phyloP scores from a whole-genome alignment of 2,113 vertebrate genomes.

The Dasyprocta punctata region DNA sequence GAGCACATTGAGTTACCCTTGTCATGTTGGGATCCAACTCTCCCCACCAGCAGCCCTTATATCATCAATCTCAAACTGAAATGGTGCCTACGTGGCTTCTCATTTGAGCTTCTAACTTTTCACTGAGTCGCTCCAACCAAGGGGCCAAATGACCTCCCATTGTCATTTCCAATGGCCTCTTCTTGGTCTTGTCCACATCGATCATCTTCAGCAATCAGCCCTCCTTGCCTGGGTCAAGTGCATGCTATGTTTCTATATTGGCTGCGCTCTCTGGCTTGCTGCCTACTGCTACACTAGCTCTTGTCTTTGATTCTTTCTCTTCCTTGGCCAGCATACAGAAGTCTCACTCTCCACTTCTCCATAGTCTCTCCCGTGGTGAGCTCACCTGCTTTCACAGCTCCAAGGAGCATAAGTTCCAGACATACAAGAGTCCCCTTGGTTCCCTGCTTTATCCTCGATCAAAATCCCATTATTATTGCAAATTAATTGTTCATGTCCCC shows the following conservation, averaged over 20 bases:
- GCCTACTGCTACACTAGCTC: neutral
- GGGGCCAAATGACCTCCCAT: neutral
- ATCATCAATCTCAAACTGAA: neutral
- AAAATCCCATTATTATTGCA: neutral
- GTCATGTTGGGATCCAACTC: accelerated
- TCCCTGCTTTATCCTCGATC: neutral
- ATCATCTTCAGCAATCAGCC: no score
- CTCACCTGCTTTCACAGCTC: neutral
- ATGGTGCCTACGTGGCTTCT: neutral
- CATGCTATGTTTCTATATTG: accelerated
- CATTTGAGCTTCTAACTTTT: neutral
- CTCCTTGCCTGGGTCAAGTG: neutral
- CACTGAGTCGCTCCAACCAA: neutral
- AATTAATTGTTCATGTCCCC: neutral
- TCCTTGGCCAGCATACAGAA: neutral
- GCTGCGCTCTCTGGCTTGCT: neutral
- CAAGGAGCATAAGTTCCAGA: neutral
- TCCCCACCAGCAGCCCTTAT: neutral
- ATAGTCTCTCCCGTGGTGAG: neutral
- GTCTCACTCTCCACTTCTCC: neutral
- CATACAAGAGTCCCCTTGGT: neutral
- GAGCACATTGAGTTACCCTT: neutral
- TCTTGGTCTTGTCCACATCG: neutral
- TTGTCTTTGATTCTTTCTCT: neutral
- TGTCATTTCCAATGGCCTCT: neutral